Base-by-base conservation (phyloP, 2,113 vertebrate species). In the Terrapene triunguis region DNA sequence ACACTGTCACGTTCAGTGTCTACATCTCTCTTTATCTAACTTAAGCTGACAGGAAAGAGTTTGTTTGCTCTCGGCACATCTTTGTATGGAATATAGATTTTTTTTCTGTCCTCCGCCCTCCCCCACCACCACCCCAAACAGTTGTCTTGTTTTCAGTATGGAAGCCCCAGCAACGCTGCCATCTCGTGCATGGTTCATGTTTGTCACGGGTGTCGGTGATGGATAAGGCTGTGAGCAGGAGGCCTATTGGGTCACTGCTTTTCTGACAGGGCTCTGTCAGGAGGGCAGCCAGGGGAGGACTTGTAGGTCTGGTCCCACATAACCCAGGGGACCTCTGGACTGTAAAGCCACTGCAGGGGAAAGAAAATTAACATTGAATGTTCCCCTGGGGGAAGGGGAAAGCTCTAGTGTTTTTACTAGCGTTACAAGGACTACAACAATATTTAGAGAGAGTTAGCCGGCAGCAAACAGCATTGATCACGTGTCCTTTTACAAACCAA, bases 401-500 rank as follows among this genome's bases (percentile, higher is more conserved):
- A 90, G 4, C 50, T 91, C 1, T 1, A 4, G 19, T 78, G 22
- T 72, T 93, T 87, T 85, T 86, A 12, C 76, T 54, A 65, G 76
- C 22, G 1, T 54, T 95, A 88, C 65, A 96, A 88, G 74, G 81
- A 78, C 35, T 96, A 25, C 42, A 88, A 19, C 76, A 87, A 59
- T 24, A 88, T 92, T 88, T 92, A 84, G 69, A 69, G 69, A 84
- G 80, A 86, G 16, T 1, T 48, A 69, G 74, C 50, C 42, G 55
- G 50, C 24, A 80, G 27, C 53, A 0, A 72, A 25, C 53, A 81
- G 88, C 1, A 5, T 55, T 91, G 55, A 8, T 84, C 59, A 94
- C 19, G 53, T 85, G 1, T 93, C 89, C 32, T 47, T 50, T 93
- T 93, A 76, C 82, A 89, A 79, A 74, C 54, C 94, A 94, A 87